Percentiles rank a stretch among this genome's conserved stretches.
Conservation (phyloP, 1,140 invertebrate genomes). For the Megathymus violae region DNA sequence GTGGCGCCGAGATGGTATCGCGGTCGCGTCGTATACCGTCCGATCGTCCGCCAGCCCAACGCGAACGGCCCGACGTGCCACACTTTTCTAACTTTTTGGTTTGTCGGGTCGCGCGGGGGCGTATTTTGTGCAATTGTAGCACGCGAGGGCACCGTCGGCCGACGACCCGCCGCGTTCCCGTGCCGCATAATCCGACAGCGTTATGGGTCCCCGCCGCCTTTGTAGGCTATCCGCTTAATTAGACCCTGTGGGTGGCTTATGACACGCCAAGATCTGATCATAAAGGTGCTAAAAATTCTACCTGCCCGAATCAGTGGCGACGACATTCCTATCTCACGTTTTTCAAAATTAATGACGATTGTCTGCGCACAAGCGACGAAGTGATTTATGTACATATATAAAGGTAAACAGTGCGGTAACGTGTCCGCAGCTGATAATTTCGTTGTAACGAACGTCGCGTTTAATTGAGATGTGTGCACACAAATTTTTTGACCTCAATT, state of each 20-base stretch:
- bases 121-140: conserved; percentile 77
- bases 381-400: conserved; percentile 45
- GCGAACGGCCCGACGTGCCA: too few relatives aligned
- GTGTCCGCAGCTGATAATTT: conserved; percentile 34
- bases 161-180: conserved; percentile 62
- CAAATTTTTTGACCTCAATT: conserved; percentile 79
- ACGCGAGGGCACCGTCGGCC: conserved; percentile 74
- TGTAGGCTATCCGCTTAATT: conserved; percentile 79
- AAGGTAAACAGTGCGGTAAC: conserved; percentile 35
- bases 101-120: conserved; percentile 65
- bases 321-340: conserved; percentile 75
- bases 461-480: conserved; percentile 77
- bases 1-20: too few relatives aligned
- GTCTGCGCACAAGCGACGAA: conserved; percentile 56
- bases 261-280: conserved; percentile 79
- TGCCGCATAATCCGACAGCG: conserved; percentile 76
- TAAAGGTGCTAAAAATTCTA: conserved; percentile 81
- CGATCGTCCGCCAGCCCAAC: too few relatives aligned
- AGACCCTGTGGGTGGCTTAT: conserved; percentile 79
- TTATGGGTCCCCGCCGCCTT: conserved; percentile 77
- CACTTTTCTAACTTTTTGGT: conserved; percentile 81
- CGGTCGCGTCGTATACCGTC: too few relatives aligned
- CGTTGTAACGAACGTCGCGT: conserved; percentile 45
- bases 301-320: conserved; percentile 69
- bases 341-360: conserved; percentile 79